These are phyloP conservation scores for Phaonia tiefii DNA, from an alignment of 2,888 invertebrate genomes.

Conservation along the genomic window DNA sequence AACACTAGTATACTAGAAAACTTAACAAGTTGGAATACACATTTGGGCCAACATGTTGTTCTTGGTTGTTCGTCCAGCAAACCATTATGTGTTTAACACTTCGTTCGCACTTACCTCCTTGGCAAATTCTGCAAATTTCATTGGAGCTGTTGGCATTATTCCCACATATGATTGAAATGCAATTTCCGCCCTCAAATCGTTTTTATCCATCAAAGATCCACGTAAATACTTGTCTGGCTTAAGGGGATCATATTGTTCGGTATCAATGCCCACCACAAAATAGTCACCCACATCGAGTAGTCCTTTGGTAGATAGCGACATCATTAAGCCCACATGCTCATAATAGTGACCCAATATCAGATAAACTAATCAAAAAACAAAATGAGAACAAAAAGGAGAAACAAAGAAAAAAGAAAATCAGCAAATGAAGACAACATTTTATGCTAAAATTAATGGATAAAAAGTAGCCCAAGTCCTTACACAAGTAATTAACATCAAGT, in stretches of 20 bases:
- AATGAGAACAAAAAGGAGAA: conserved; percentile 16
- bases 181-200: conserved; percentile 82
- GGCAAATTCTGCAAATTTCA: conserved; percentile 88
- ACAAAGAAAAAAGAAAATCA: conserved; percentile 6
- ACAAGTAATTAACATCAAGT: conserved; percentile 44
- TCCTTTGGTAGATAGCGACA: conserved; percentile 90
- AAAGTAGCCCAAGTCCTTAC: not conserved
- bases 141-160: conserved; percentile 89
- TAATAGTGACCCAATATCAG: conserved; percentile 94
- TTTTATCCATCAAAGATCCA: conserved; percentile 85
- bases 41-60: too few species aligned
- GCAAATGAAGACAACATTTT: not conserved
- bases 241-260: conserved; percentile 91
- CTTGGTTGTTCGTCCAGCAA: not conserved
- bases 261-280: conserved; percentile 94
- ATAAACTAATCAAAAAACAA: conserved; percentile 85
- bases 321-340: conserved; percentile 94
- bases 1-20: not conserved
- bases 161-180: conserved; percentile 92
- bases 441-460: not conserved
- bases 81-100: conserved; percentile 7
- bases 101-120: conserved; percentile 74
- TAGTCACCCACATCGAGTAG: conserved; percentile 94
- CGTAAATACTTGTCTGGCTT: conserved; percentile 90
- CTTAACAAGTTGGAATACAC: not conserved